Base-by-base conservation (phyloP, 2,797 vertebrate genomes). In the Brachymystax lenok region DNA sequence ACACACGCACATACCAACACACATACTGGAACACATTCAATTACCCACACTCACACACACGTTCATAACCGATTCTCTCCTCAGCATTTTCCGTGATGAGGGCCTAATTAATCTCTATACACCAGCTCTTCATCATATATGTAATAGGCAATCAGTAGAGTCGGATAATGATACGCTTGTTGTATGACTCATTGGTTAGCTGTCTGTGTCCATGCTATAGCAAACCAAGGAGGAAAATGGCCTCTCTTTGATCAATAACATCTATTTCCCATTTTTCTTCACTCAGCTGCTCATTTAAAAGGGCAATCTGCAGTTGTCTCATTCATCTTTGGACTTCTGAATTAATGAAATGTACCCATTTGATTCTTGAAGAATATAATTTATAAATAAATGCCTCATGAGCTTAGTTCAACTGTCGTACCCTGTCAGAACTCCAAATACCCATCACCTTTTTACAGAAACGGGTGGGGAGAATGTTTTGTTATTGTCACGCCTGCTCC, bases 41-140 rank as follows among this genome's bases (percentile, higher is more conserved):
- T 24, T 16, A 21, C 46, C 17, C 27, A 67, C 40, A 71, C 12
- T 27, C 46, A 24, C 50, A 73, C 70, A 66, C 40, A 69, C 1
- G 13, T 27, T 24, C 61, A 77, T 66, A 79, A 74, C 78, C 77
- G 83, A 86, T 83, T 86, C 80, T 77, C 50, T 86, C 79, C 63
- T 80, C 74, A 67, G 79, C 66, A 74, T 78, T 79, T 88, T 83
- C 76, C 82, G 76, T 85, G 85, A 90, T 83, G 80, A 73, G 70
- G 10, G 82, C 81, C 85, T 91, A 90, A 92, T 91, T 91, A 92
- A 89, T 87, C 84, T 82, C 79, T 76, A 76, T 74, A 66, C 27
- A 51, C 79, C 84, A 85, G 82, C 88, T 89, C 84, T 89, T 86
- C 87, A 88, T 90, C 85, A 88, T 86, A 80, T 88, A 82, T 81